Percentiles rank a stretch among this genome's conserved stretches.
Conservation (phyloP, 2,113 vertebrate species). For the Psilopogon haemacephalus region DNA sequence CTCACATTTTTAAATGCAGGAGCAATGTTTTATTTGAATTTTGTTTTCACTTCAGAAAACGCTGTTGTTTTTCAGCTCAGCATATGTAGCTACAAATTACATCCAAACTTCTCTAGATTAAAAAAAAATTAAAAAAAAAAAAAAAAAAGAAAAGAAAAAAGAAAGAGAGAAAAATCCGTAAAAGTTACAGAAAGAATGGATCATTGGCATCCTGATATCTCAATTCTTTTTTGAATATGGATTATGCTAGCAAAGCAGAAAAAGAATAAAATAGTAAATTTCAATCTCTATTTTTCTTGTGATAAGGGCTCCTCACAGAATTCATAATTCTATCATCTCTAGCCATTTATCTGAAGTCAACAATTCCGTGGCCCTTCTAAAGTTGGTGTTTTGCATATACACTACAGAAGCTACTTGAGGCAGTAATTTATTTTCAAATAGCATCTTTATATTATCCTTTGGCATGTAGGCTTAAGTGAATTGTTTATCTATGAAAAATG, state of each 20-base stretch:
- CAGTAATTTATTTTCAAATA: slow-evolving; percentile 39
- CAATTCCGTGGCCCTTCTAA: slow-evolving; percentile 27
- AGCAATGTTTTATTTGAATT: neutral
- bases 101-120: neutral
- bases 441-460: slow-evolving; percentile 7
- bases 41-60: neutral
- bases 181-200: neutral
- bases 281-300: neutral
- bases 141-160: neutral
- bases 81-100: neutral
- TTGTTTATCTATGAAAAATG: slow-evolving; percentile 8
- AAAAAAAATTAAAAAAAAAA: neutral
- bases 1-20: neutral
- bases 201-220: neutral
- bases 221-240: neutral
- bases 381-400: slow-evolving; percentile 28
- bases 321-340: slow-evolving; percentile 1
- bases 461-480: neutral
- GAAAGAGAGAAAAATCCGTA: neutral
- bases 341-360: slow-evolving; percentile 39
- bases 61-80: neutral
- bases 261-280: neutral
- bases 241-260: neutral
- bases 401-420: neutral
- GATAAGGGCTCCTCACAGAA: slow-evolving; percentile 32